phyloP scores from a whole-genome alignment of 1,140 invertebrate genomes.

The Eriosoma lanigerum region DNA sequence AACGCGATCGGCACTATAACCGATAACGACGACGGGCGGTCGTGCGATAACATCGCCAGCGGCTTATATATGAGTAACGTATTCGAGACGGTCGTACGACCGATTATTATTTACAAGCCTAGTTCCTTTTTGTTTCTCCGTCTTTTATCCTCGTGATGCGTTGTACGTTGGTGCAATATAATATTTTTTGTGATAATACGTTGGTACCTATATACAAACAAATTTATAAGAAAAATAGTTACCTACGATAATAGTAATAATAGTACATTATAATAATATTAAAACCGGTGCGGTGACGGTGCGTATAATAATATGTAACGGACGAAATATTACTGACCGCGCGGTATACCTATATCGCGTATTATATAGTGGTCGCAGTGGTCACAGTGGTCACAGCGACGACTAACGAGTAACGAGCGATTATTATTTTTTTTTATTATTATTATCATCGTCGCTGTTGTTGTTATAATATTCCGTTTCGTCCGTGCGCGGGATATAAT shows the following conservation, averaged over 20 bases:
- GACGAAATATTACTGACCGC: no score
- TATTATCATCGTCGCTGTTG: background rate
- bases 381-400: no score
- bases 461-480: background rate
- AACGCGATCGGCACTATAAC: background rate
- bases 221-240: background rate
- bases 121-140: background rate
- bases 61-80: no score
- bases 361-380: slow-evolving; percentile 2
- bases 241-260: slow-evolving; percentile 28
- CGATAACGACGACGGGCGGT: background rate
- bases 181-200: no score
- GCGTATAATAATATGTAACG: no score
- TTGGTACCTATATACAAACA: background rate
- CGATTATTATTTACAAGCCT: slow-evolving; percentile 16
- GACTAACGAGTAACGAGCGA: slow-evolving; percentile 43
- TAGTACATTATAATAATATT: no score
- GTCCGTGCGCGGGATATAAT: slow-evolving; percentile 19
- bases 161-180: background rate
- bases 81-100: no score
- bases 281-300: no score
- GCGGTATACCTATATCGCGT: background rate
- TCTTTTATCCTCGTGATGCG: background rate
- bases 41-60: slow-evolving; percentile 15
- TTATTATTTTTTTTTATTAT: background rate